These are phyloP conservation scores for Perca fluviatilis DNA, from an alignment of 2,113 vertebrate species.

Conservation along the genomic window DNA sequence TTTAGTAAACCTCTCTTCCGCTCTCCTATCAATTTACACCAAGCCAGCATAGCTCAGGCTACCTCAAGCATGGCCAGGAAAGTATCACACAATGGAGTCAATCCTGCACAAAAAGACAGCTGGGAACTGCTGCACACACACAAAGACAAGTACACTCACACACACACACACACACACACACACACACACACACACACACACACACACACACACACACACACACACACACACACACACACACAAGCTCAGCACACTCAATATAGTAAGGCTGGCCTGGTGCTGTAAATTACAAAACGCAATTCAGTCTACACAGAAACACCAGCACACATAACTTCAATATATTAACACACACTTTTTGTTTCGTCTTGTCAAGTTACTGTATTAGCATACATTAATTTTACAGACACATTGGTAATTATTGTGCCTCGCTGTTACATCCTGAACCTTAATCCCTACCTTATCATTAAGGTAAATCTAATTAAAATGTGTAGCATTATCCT, in stretches of 20 bases:
- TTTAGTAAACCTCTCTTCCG: slow-evolving; percentile 62
- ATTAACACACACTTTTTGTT: neutral
- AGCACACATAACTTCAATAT: neutral
- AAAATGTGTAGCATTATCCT: slow-evolving; percentile 27
- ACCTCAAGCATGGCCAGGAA: slow-evolving; percentile 63
- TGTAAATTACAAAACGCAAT: slow-evolving; percentile 41
- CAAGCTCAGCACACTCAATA: slow-evolving; percentile 10
- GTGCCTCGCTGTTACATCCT: neutral
- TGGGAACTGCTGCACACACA: slow-evolving; percentile 22
- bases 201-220: slow-evolving; percentile 35
- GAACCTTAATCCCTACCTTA: slow-evolving; percentile 29
- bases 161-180: slow-evolving; percentile 7
- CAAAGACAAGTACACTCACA: slow-evolving; percentile 12
- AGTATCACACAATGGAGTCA: slow-evolving; percentile 58
- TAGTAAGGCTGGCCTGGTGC: neutral
- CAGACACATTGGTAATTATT: slow-evolving; percentile 31
- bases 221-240: slow-evolving; percentile 15
- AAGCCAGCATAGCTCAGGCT: slow-evolving; percentile 57
- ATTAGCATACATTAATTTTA: slow-evolving; percentile 23
- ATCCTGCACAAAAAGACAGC: slow-evolving; percentile 58
- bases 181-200: slow-evolving; percentile 17
- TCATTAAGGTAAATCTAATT: slow-evolving; percentile 46
- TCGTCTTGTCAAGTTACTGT: neutral
- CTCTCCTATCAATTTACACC: slow-evolving; percentile 65
- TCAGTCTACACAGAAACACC: slow-evolving; percentile 1